Evolutionary conservation across 2,888 invertebrate species (phyloP).

Genomic region (Eristalinus sepulchralis): DNA sequence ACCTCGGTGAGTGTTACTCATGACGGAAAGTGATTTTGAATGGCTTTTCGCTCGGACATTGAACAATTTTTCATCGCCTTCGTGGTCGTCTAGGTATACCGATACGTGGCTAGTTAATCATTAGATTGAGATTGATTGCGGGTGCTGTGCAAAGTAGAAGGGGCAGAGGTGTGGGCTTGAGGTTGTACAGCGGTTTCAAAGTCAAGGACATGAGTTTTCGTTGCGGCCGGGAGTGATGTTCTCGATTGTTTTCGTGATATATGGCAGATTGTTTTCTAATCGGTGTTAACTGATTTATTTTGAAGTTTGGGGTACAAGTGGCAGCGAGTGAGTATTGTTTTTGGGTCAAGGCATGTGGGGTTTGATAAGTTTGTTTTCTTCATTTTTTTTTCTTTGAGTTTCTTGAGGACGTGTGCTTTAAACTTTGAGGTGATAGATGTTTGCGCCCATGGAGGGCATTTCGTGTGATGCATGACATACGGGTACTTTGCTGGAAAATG

Average conservation of each 20-base stretch:
- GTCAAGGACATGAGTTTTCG: slow-evolving; percentile 15
- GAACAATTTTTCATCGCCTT: neutral
- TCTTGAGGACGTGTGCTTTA: neutral
- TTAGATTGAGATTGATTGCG: neutral
- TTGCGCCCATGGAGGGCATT: too few species aligned
- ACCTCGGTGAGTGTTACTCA: slow-evolving; percentile 25
- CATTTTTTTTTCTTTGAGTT: neutral
- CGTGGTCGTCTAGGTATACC: neutral
- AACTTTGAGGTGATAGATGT: neutral
- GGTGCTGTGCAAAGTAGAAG: too few species aligned
- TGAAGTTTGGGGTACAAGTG: neutral
- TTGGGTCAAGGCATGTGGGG: neutral
- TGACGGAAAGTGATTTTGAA: slow-evolving; percentile 18
- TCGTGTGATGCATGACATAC: too few species aligned
- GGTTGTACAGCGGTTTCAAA: neutral
- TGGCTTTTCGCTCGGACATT: slow-evolving; percentile 7
- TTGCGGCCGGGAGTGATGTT: neutral
- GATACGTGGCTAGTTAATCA: slow-evolving; percentile 13
- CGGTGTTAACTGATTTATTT: neutral
- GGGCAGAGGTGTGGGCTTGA: neutral
- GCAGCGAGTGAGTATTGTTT: neutral
- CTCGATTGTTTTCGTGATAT: slow-evolving; percentile 5
- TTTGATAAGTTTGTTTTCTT: neutral
- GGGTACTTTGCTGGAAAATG: too few species aligned
- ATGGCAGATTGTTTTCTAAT: neutral